Evolutionary conservation across 2,113 vertebrate genomes (phyloP).

Genomic region (Nothocercus nigrocapillus): DNA sequence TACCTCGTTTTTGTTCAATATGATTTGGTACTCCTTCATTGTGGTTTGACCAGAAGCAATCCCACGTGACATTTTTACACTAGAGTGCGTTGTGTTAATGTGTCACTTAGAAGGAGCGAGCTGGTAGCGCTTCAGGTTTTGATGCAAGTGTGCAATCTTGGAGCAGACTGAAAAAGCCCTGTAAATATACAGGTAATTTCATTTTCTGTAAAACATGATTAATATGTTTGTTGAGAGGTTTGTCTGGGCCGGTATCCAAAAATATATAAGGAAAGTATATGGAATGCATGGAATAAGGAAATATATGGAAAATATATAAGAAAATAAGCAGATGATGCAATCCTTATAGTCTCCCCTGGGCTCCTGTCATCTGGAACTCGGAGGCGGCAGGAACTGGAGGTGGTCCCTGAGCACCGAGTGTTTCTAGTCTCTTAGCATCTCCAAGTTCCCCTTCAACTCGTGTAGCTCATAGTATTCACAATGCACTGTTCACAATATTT

Average conservation of each 20-base stretch:
- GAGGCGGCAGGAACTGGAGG: neutral
- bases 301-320: neutral
- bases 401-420: neutral
- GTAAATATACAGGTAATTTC: accelerated
- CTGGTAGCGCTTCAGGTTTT: neutral
- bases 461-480: neutral
- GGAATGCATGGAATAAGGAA: too few species aligned
- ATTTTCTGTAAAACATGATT: neutral
- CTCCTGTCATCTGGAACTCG: neutral
- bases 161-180: neutral
- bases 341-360: neutral
- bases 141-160: neutral
- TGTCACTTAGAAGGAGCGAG: neutral
- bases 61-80: neutral
- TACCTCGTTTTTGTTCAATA: neutral
- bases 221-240: neutral
- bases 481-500: neutral
- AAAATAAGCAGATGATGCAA: neutral
- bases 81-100: neutral
- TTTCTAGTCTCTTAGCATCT: neutral
- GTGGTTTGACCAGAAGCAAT: neutral
- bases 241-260: neutral
- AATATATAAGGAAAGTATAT: neutral
- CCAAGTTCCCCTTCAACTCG: neutral
- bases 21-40: neutral